Percentiles rank a stretch among this genome's conserved stretches.
Conservation (phyloP, 2,888 invertebrate genomes). For the Gortyna flavago region DNA sequence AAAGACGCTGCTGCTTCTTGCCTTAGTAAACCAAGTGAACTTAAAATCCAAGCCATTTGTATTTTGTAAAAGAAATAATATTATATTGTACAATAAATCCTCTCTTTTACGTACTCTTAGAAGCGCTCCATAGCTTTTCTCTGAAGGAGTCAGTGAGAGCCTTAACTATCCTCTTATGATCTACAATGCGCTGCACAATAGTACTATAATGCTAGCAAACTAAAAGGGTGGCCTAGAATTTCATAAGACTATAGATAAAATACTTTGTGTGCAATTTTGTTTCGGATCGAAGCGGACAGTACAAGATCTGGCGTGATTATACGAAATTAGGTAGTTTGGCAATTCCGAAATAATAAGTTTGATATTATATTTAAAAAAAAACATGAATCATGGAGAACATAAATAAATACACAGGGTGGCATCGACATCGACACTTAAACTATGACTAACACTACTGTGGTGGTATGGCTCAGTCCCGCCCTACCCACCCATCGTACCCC, state of each 20-base stretch:
- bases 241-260: too few relatives aligned
- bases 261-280: background rate
- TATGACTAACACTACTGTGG: too few relatives aligned
- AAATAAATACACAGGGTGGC: too few relatives aligned
- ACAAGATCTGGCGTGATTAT: background rate
- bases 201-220: too few relatives aligned
- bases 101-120: background rate
- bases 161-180: background rate
- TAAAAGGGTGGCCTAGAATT: too few relatives aligned
- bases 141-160: constrained; percentile 3
- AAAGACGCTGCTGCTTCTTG: background rate
- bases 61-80: background rate
- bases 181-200: background rate
- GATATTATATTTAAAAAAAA: too few relatives aligned
- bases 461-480: too few relatives aligned
- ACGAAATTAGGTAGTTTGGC: background rate
- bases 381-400: background rate
- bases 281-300: background rate
- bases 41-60: background rate
- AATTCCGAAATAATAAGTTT: background rate
- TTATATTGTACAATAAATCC: constrained; percentile 7
- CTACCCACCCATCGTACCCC: too few relatives aligned
- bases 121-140: constrained; percentile 3
- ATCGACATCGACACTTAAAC: too few relatives aligned
- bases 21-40: background rate